These are phyloP conservation scores for Selene dorsalis DNA, from an alignment of 2,797 vertebrate genomes.

Conservation along the genomic window DNA sequence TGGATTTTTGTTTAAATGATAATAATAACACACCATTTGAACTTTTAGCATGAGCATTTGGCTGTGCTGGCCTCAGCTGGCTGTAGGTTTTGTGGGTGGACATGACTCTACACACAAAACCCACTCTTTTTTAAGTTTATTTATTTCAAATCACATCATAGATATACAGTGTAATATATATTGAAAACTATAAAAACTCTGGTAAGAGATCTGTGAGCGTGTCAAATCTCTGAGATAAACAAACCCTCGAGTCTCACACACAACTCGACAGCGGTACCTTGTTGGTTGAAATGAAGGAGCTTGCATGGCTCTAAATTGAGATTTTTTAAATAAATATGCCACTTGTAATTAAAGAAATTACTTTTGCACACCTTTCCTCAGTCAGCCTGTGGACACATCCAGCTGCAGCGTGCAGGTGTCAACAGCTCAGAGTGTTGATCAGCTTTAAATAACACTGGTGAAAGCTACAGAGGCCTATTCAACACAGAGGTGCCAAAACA, in stretches of 20 bases:
- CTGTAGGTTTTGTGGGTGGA: background rate
- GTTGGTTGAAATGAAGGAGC: background rate
- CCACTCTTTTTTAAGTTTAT: background rate
- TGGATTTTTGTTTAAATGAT: background rate
- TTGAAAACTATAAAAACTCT: too few species aligned
- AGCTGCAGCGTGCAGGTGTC: conserved; percentile 38
- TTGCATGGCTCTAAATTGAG: background rate
- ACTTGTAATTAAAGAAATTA: conserved; percentile 11
- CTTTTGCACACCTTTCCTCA: background rate
- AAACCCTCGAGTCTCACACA: background rate
- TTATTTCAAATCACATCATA: background rate
- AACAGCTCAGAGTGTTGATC: background rate
- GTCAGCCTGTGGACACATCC: background rate
- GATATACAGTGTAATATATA: background rate
- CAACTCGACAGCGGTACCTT: background rate
- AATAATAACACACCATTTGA: conserved; percentile 17
- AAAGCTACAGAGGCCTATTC: background rate
- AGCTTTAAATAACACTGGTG: background rate
- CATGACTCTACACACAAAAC: background rate
- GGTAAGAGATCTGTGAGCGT: background rate
- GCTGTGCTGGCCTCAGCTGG: background rate
- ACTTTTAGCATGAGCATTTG: conserved; percentile 12
- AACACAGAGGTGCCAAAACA: conserved; percentile 2
- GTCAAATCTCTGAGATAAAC: too few species aligned
- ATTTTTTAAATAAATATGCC: conserved; percentile 7